These are phyloP conservation scores for Cinara cedri DNA, from an alignment of 2,888 invertebrate species.

Conservation along the genomic window DNA sequence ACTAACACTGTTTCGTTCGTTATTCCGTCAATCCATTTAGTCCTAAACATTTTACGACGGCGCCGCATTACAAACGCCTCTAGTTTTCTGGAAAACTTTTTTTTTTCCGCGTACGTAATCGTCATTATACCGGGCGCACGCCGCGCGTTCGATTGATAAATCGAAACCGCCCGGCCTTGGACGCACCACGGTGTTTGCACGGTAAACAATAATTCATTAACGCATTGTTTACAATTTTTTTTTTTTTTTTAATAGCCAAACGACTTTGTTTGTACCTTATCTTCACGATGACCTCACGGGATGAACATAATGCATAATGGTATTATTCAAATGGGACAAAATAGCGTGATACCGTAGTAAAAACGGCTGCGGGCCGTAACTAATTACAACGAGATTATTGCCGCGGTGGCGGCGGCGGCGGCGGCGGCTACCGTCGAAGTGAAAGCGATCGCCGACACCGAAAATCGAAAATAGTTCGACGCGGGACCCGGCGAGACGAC, in stretches of 20 bases:
- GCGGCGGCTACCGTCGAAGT: too few species aligned
- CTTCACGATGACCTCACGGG: conserved; percentile 12
- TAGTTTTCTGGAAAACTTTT: too few species aligned
- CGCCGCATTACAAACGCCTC: too few species aligned
- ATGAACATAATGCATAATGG: neutral
- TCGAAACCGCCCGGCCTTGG: conserved; percentile 20
- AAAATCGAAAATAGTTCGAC: too few species aligned
- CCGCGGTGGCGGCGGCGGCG: too few species aligned
- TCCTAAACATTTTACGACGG: too few species aligned
- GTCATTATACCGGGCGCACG: neutral
- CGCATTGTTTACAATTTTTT: conserved; percentile 26
- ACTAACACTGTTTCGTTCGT: too few species aligned
- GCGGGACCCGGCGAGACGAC: too few species aligned
- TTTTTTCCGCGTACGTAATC: too few species aligned
- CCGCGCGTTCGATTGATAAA: conserved; percentile 4
- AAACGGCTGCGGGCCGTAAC: conserved; percentile 4
- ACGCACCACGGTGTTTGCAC: neutral
- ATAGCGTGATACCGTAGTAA: neutral
- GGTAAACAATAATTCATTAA: conserved; percentile 41
- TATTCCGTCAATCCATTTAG: too few species aligned
- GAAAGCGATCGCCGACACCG: too few species aligned
- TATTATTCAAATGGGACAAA: neutral
- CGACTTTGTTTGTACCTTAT: conserved; percentile 7
- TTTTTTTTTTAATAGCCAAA: conserved; percentile 12
- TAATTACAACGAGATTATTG: conserved; percentile 23